Evolutionary conservation across 2,888 invertebrate species (phyloP), one percentile per base, ranked within the genome.

Genomic region (Acleris sparsana): DNA sequence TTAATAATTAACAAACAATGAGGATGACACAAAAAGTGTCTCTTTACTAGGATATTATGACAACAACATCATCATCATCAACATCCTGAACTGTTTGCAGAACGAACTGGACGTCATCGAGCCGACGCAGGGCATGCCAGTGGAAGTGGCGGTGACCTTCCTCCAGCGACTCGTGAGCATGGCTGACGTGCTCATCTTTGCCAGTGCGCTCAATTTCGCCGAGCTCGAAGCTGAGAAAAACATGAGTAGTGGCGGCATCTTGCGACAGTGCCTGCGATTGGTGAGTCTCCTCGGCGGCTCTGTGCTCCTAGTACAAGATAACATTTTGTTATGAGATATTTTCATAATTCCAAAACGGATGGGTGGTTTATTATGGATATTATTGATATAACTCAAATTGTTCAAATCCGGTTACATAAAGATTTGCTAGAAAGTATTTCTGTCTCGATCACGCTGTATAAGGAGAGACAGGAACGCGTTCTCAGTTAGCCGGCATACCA

Each of bases 211-310:
- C 66, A 99, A 98, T 93, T 99, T 99, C 82, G 97, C 97, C 29
- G 99, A 99, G 87, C 92, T 99, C 53, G 99, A 99, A 89, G 98
- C 99, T 0, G 99, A 99, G 92, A 99, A 99, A 92, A 99, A 99
- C 86, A 99, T 99, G 99, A 98, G 99, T 57, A 97, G 97, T 78
- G 99, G 99, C n/a, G 99, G 99, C 55, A 99, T 99, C 75, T 92
- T 99, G 63, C 92, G 99, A 65, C 99, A 99, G 90, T 99, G 99
- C 85, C 94, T 99, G 68, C 93, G 99, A 86, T 93, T 99, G 94
- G 97, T 96, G 85, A 93, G 95, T 88, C 39, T 39, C 4, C 39
- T 39, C 39, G 39, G 39, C 39, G 39, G 39, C 39, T 39, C 39
- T 57, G 61, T 16, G 20, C 20, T 44, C 66, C 52, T 62, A 57